Conservation (phyloP, 2,113 vertebrate genomes). For the Ameiurus melas region DNA sequence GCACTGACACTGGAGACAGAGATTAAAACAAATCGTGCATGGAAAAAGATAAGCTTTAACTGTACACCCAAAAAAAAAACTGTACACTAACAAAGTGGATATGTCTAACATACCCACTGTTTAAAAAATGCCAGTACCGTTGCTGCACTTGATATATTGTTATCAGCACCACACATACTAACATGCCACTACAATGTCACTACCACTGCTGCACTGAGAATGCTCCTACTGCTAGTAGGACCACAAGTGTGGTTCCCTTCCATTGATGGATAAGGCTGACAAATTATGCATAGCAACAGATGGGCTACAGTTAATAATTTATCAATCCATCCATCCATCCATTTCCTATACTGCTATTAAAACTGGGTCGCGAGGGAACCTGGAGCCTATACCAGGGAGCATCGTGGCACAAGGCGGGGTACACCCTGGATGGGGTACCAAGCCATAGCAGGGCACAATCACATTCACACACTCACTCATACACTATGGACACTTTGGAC, state of each 20-base stretch:
- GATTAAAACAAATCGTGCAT: not conserved
- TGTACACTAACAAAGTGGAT: no score
- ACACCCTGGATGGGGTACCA: no score
- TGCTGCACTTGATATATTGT: not conserved
- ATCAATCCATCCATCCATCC: no score
- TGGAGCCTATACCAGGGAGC: no score
- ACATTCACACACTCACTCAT: no score
- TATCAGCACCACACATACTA: not conserved
- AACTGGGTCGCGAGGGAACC: no score
- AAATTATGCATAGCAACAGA: not conserved
- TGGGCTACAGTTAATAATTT: not conserved
- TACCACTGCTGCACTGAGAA: not conserved
- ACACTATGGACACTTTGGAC: no score
- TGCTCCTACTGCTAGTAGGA: not conserved
- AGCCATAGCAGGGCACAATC: no score
- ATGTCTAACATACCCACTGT: no score
- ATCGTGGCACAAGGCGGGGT: no score
- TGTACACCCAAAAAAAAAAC: no score
- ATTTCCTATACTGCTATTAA: no score
- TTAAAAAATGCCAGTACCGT: not conserved
- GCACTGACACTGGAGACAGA: not conserved
- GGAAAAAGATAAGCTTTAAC: not conserved
- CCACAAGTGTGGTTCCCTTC: not conserved
- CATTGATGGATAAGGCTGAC: not conserved
- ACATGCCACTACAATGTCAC: not conserved